Evolutionary conservation across 2,797 vertebrate genomes (phyloP), one percentile per base, ranked within the genome.

Genomic region (Columba guinea): DNA sequence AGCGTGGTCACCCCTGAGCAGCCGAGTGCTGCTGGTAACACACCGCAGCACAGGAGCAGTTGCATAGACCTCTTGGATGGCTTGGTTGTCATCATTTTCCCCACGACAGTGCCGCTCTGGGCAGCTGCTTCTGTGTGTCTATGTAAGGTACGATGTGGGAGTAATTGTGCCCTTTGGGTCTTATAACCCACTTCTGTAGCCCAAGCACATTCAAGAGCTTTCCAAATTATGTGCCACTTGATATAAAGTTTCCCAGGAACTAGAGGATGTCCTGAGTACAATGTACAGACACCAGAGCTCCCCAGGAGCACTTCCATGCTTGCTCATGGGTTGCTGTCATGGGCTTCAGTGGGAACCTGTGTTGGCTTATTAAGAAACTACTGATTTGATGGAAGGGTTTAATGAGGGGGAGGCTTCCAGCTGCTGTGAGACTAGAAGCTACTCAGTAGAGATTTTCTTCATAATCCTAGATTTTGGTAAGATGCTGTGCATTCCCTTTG

Each of bases 1-100:
- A 2, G 9, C 1, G 0, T 27, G 67, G 70, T n/a, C 89, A 19
- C 51, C 0, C 0, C 68, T 26, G 5, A 37, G 28, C 30, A 46
- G 58, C 19, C 13, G 4, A 51, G 58, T 8, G 64, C 62, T 85
- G 81, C 67, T 21, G 55, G 0, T 18, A 37, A 30, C 15, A 8
- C 22, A 4, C 23, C 0, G 0, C 62, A 20, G 63, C 56, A 51
- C 32, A 30, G 18, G 6, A 49, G 55, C 44, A 32, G 73, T 56
- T 48, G n/a, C 1, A 1, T 8, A 39, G 76, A 46, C 27, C 26
- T 51, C 7, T 18, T 26, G 60, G 10, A 21, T 56, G 30, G 7
- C n/a, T 70, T 41, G 34, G 37, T 32, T 73, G 67, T 60, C 76
- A 53, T 41, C 28, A 23, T 13, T 52, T 51, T 34, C 28, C 2